A percentile compares a stretch with the other conserved stretches of the same genome.
Conservation (phyloP, 2,888 invertebrate species). For the Sphaerophoria rueppellii region DNA sequence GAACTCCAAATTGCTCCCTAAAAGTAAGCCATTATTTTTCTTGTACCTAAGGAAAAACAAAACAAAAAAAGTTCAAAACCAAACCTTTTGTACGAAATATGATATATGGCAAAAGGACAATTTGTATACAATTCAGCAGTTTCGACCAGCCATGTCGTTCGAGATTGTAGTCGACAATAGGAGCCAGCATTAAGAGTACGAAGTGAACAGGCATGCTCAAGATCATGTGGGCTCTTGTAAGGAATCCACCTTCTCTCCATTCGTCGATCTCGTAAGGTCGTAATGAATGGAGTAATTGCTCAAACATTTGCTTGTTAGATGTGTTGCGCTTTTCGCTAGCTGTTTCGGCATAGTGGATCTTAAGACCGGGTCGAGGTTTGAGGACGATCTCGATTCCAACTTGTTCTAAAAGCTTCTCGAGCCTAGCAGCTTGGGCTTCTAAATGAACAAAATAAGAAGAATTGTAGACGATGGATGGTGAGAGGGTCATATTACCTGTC, state of each 20-base stretch:
- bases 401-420: conserved; percentile 30
- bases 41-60: not conserved
- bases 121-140: conserved; percentile 83
- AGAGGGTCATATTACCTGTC: not conserved
- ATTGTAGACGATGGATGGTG: not conserved
- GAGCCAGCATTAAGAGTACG: conserved; percentile 83
- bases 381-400: conserved; percentile 40
- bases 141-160: conserved; percentile 84
- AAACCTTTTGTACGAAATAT: conserved; percentile 41
- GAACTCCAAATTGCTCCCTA: not conserved
- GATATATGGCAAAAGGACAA: conserved; percentile 82
- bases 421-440: conserved; percentile 10
- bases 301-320: conserved; percentile 41
- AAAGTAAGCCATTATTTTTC: not conserved
- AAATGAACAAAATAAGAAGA: not conserved
- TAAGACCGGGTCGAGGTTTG: conserved; percentile 33
- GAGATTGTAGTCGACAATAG: conserved; percentile 83
- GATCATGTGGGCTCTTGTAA: conserved; percentile 31
- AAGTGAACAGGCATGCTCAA: conserved; percentile 83
- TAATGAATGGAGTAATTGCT: conserved; percentile 71
- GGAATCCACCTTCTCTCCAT: conserved; percentile 51
- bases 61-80: not conserved
- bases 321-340: not conserved
- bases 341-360: conserved; percentile 1
- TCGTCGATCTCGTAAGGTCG: conserved; percentile 62